Percentiles rank a stretch among this genome's conserved stretches.
These are phyloP conservation scores for Stictocephala bisonia DNA, from an alignment of 2,888 invertebrate species.

Conservation along the genomic window DNA sequence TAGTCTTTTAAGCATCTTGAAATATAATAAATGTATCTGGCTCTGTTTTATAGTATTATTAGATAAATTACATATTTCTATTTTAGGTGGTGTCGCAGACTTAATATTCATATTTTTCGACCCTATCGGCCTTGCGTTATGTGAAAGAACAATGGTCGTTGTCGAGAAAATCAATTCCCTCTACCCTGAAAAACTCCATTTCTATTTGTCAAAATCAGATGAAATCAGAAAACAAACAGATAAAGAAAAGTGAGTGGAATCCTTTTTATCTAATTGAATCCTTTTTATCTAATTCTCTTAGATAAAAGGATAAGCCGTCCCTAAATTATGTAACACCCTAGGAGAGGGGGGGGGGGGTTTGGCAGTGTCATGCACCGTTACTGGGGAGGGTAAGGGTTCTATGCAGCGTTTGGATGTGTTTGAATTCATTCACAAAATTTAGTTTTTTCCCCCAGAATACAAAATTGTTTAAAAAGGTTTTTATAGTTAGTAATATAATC, in stretches of 20 bases:
- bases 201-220: constrained; percentile 70
- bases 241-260: constrained; percentile 66
- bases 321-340: too few relatives aligned
- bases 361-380: background rate
- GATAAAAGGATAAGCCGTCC: too few relatives aligned
- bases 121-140: constrained; percentile 70
- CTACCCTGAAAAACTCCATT: constrained; percentile 68
- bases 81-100: constrained; percentile 64
- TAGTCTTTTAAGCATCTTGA: background rate
- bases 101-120: constrained; percentile 72
- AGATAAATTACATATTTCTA: background rate
- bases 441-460: background rate
- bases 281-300: background rate
- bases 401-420: background rate
- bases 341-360: background rate
- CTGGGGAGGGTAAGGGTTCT: background rate
- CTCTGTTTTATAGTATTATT: background rate
- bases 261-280: background rate
- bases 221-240: constrained; percentile 70
- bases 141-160: constrained; percentile 69
- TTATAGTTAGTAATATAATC: background rate
- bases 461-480: too few relatives aligned
- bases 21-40: background rate
- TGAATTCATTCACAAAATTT: background rate
- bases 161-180: constrained; percentile 68